Percentiles rank a stretch among this genome's conserved stretches.
These are phyloP conservation scores for Pasiphila rectangulata DNA, from an alignment of 2,888 invertebrate species.

Conservation along the genomic window DNA sequence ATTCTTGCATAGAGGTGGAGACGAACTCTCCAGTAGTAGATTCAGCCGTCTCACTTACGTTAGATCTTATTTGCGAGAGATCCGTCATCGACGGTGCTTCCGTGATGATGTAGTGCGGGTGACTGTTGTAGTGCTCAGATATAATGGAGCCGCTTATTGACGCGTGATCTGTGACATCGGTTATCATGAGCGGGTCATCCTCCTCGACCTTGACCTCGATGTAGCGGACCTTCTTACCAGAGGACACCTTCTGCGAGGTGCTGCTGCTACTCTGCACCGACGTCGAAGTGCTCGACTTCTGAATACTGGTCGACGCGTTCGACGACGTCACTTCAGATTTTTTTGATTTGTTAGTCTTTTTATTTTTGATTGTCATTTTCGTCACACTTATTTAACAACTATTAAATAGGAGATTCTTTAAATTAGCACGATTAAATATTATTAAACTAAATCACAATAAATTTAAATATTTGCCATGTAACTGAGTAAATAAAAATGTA, in stretches of 20 bases:
- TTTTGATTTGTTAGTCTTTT: slow-evolving; percentile 77
- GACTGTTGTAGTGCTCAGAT: slow-evolving; percentile 76
- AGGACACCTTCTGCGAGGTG: slow-evolving; percentile 66
- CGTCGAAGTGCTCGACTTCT: slow-evolving; percentile 67
- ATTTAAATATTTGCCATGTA: slow-evolving; percentile 72
- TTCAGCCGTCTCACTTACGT: slow-evolving; percentile 72
- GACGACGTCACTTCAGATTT: slow-evolving; percentile 65
- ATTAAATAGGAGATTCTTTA: slow-evolving; percentile 59
- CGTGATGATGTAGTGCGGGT: slow-evolving; percentile 77
- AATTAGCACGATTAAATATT: slow-evolving; percentile 61
- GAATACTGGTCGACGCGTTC: slow-evolving; percentile 72
- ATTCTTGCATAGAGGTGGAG: slow-evolving; percentile 64
- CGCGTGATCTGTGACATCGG: slow-evolving; percentile 72
- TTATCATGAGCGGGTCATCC: slow-evolving; percentile 78
- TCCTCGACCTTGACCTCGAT: slow-evolving; percentile 79
- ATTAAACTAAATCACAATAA: slow-evolving; percentile 52
- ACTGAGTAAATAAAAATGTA: slow-evolving; percentile 39
- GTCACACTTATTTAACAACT: slow-evolving; percentile 51
- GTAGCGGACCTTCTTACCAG: slow-evolving; percentile 76
- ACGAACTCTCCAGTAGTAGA: slow-evolving; percentile 69
- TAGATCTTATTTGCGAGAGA: slow-evolving; percentile 65
- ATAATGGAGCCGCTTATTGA: slow-evolving; percentile 73
- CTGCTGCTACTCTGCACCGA: slow-evolving; percentile 69
- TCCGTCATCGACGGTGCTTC: slow-evolving; percentile 75
- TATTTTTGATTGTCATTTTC: slow-evolving; percentile 80